Conservation (phyloP, 2,888 invertebrate species). For the Norana najaformis region DNA sequence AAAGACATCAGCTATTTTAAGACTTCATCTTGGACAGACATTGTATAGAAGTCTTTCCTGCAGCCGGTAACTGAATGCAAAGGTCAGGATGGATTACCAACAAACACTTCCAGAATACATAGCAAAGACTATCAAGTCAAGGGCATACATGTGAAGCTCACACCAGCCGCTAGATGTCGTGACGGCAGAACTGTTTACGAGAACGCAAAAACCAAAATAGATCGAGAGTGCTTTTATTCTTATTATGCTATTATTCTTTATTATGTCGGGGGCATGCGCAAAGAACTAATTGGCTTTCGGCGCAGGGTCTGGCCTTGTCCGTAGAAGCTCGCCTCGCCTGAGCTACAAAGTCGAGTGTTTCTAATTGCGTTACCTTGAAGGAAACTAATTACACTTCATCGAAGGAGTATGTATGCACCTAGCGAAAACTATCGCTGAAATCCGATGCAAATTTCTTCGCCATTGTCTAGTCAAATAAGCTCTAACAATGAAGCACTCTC, state of each 20-base stretch:
- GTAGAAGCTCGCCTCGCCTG: background rate
- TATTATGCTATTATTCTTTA: background rate
- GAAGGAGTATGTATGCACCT: background rate
- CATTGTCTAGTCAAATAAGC: background rate
- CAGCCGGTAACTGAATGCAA: no score
- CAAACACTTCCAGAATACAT: background rate
- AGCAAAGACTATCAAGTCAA: background rate
- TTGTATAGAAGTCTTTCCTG: background rate
- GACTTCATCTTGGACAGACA: background rate
- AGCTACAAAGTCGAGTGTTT: background rate
- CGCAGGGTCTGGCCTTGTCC: background rate
- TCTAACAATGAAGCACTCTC: no score
- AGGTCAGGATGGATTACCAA: background rate
- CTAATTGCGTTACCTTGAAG: background rate
- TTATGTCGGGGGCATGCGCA: background rate
- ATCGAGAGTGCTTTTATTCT: background rate
- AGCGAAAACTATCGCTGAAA: background rate
- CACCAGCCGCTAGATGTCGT: conserved; percentile 13
- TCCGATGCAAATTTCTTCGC: background rate
- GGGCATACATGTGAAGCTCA: background rate
- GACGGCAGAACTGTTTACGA: background rate
- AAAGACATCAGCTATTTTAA: background rate
- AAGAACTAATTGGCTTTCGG: background rate
- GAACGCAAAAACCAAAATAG: background rate
- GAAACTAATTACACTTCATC: conserved; percentile 5